Percentiles rank a stretch among this genome's conserved stretches.
These are phyloP conservation scores for Amphimallon solstitiale DNA, from an alignment of 2,888 invertebrate genomes.

Conservation along the genomic window DNA sequence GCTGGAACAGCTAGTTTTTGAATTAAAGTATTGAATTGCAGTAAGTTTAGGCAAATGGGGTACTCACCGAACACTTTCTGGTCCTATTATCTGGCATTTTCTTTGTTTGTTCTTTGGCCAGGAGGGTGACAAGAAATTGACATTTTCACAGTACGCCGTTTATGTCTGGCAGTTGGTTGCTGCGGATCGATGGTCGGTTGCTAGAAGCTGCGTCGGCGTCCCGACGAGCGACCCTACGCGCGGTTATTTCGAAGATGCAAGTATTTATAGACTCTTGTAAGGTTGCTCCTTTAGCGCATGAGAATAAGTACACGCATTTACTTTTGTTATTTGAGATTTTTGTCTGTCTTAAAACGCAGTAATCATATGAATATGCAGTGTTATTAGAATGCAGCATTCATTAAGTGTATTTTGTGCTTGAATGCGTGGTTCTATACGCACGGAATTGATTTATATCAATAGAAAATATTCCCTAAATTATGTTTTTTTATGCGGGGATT, in stretches of 20 bases:
- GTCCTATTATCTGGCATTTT: conserved; percentile 61
- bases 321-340: neutral
- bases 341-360: too few relatives aligned
- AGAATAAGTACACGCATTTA: neutral
- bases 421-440: too few relatives aligned
- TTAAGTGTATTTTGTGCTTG: too few relatives aligned
- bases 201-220: conserved; percentile 51
- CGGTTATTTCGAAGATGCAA: conserved; percentile 45
- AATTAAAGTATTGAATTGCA: neutral
- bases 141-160: conserved; percentile 55
- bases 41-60: neutral
- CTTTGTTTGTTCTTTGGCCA: conserved; percentile 53
- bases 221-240: conserved; percentile 44
- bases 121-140: conserved; percentile 60
- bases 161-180: conserved; percentile 33
- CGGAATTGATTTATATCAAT: too few relatives aligned
- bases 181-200: conserved; percentile 52
- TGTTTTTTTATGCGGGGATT: too few relatives aligned
- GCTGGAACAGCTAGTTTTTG: neutral
- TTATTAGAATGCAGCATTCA: too few relatives aligned
- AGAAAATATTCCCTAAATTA: too few relatives aligned
- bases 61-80: conserved; percentile 55
- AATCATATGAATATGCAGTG: too few relatives aligned
- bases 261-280: conserved; percentile 30
- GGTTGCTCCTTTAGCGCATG: neutral